phyloP scores from a whole-genome alignment of 2,797 vertebrate species.

The Sebastes cheni region DNA sequence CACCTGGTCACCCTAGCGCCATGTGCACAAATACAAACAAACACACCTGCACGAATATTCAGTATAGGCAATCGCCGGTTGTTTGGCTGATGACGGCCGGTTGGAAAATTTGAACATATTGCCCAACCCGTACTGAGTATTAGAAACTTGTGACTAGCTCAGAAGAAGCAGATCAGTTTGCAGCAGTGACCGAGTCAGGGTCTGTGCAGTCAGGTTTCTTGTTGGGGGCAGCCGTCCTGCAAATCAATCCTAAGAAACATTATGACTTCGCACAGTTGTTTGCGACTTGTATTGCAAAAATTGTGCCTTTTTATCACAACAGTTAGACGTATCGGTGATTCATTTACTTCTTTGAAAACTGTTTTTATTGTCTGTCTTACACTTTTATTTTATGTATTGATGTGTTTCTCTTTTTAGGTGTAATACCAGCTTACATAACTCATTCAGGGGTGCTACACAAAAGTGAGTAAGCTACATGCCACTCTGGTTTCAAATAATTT shows the following conservation, averaged over 20 bases:
- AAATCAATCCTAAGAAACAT: background rate
- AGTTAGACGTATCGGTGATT: background rate
- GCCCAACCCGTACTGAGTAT: background rate
- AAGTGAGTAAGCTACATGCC: background rate
- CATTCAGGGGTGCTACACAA: background rate
- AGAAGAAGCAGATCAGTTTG: background rate
- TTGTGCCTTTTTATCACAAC: background rate
- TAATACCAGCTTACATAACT: background rate
- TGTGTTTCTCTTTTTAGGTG: background rate
- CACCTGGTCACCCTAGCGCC: too few species aligned
- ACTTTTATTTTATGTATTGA: background rate
- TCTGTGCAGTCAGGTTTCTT: background rate
- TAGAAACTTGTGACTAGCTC: background rate
- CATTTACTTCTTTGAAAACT: background rate
- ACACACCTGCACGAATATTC: too few species aligned
- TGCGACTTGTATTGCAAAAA: background rate
- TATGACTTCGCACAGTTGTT: background rate
- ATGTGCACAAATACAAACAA: too few species aligned
- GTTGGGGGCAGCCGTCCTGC: background rate
- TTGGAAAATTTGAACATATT: too few species aligned
- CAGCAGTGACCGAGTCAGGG: background rate
- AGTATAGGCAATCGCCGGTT: too few species aligned
- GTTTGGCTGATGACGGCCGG: too few species aligned
- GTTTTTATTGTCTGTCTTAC: background rate
- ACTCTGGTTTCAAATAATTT: background rate